These are phyloP conservation scores for Corythucha ciliata DNA, from an alignment of 2,888 invertebrate genomes.

Conservation along the genomic window DNA sequence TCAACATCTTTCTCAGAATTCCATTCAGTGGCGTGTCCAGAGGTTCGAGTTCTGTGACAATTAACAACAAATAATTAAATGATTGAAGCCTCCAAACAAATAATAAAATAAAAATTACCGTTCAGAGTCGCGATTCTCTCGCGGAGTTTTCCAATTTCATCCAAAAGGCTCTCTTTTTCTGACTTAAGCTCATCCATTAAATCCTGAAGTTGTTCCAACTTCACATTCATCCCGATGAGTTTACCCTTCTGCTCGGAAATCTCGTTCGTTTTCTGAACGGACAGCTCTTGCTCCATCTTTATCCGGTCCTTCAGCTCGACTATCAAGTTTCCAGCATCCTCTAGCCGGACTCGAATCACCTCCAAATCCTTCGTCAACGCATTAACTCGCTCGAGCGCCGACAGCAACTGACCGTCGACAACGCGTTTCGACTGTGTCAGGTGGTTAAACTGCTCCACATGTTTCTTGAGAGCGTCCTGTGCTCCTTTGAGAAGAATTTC, in stretches of 20 bases:
- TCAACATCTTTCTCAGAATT: conserved; percentile 25
- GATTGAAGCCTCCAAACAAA: too few relatives aligned
- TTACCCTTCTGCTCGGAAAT: conserved; percentile 3
- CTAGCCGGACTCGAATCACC: background rate
- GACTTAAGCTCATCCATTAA: conserved; percentile 13
- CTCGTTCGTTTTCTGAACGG: conserved; percentile 9
- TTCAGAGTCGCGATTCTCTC: background rate
- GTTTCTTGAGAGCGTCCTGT: background rate
- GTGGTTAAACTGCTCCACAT: background rate
- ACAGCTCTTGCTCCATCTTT: background rate
- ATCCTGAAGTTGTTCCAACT: conserved; percentile 13
- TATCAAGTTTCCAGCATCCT: background rate
- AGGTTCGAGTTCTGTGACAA: conserved; percentile 2
- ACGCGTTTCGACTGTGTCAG: conserved; percentile 9
- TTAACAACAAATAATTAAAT: too few relatives aligned
- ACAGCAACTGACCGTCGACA: background rate
- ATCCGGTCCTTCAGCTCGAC: conserved; percentile 6
- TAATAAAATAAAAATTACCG: too few relatives aligned
- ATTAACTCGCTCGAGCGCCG: background rate
- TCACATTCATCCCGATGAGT: conserved; percentile 8
- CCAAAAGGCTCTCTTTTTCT: conserved; percentile 14
- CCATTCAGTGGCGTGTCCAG: conserved; percentile 23
- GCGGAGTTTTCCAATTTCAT: conserved; percentile 14
- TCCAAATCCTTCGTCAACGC: background rate
- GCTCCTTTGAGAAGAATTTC: background rate